Evolutionary conservation across 2,797 vertebrate species (phyloP).

Genomic region (Etheostoma nigrum): DNA sequence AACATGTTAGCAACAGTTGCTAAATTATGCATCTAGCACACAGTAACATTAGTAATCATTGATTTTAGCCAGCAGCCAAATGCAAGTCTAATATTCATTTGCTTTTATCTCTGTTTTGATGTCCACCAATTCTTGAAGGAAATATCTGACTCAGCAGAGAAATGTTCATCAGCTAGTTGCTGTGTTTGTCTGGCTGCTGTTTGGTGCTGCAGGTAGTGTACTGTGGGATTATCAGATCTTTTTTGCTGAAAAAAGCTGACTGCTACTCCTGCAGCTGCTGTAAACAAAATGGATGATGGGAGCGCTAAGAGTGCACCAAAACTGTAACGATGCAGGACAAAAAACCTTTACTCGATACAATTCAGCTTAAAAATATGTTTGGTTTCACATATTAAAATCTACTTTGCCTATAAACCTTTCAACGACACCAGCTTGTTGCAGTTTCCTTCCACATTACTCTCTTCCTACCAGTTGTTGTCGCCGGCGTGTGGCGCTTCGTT

Average conservation of each 20-base stretch:
- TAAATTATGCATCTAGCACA: too few relatives aligned
- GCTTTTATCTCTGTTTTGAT: not conserved
- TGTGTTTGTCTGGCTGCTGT: not conserved
- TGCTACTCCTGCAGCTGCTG: not conserved
- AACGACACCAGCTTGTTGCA: too few relatives aligned
- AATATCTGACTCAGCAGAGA: not conserved
- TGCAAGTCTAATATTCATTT: not conserved
- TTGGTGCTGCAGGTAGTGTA: not conserved
- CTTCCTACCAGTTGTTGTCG: too few relatives aligned
- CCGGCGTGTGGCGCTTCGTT: too few relatives aligned
- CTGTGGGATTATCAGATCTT: too few relatives aligned
- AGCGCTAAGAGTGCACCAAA: not conserved
- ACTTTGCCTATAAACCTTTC: too few relatives aligned
- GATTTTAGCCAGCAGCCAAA: too few relatives aligned
- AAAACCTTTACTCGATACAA: too few relatives aligned
- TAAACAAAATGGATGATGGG: not conserved
- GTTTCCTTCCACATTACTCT: too few relatives aligned
- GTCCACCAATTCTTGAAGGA: not conserved
- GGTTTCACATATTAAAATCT: constrained; percentile 10
- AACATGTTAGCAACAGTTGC: too few relatives aligned
- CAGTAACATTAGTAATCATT: too few relatives aligned
- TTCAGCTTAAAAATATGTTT: not conserved
- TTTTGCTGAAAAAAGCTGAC: too few relatives aligned
- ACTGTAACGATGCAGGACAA: not conserved
- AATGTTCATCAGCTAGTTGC: not conserved